Evolutionary conservation across 1,140 invertebrate genomes (phyloP).

Genomic region (Pectinophora gossypiella): DNA sequence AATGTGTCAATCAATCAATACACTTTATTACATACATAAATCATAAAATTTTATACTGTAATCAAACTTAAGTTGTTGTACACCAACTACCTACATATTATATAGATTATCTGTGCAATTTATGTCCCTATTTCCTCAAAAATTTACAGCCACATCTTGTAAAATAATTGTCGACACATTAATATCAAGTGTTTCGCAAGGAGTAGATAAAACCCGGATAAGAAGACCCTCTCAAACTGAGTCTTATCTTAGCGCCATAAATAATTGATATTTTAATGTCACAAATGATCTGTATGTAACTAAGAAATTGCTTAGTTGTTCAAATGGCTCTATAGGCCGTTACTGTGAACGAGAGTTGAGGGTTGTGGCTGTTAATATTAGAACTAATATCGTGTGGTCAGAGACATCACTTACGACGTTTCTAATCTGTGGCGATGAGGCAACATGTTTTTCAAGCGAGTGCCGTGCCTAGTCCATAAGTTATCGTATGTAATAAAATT

Average conservation of each 20-base stretch:
- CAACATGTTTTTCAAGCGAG: conserved; percentile 68
- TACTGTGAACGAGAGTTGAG: too few species aligned
- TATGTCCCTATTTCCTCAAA: not conserved
- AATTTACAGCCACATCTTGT: too few species aligned
- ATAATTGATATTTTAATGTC: conserved; percentile 76
- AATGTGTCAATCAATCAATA: too few species aligned
- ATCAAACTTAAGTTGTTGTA: not conserved
- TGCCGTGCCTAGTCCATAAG: conserved; percentile 67
- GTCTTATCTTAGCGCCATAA: conserved; percentile 69
- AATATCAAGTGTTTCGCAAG: not conserved
- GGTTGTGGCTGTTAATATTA: conserved; percentile 5
- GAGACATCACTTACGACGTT: too few species aligned
- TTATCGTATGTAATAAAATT: conserved; percentile 75
- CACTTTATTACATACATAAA: not conserved
- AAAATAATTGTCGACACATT: not conserved
- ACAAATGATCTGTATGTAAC: conserved; percentile 31
- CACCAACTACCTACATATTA: not conserved
- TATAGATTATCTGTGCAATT: not conserved
- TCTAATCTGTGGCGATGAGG: too few species aligned
- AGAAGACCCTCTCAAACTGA: conserved; percentile 47
- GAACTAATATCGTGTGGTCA: too few species aligned
- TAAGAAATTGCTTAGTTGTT: not conserved
- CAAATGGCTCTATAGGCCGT: conserved; percentile 24
- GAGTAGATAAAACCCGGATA: conserved; percentile 46
- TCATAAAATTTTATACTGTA: not conserved